Percentiles rank a stretch among this genome's conserved stretches.
Conservation (phyloP, 2,113 vertebrate genomes). For the Cygnus atratus region DNA sequence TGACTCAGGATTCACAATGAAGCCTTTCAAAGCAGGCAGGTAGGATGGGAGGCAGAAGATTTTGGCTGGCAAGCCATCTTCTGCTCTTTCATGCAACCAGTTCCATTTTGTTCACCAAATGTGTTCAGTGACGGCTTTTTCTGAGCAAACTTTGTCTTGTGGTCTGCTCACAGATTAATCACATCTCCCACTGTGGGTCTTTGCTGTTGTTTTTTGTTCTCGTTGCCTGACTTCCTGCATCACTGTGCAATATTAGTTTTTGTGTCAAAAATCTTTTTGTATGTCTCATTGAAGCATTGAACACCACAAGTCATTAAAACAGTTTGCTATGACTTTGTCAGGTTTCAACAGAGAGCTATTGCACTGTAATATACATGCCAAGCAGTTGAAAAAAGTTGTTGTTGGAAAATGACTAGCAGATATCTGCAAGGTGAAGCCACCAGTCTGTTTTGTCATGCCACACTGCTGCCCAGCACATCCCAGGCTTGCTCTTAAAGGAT, state of each 20-base stretch:
- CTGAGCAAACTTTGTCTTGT: neutral
- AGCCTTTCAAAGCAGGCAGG: neutral
- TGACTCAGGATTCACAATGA: neutral
- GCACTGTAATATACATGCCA: neutral
- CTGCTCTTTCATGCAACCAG: neutral
- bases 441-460: neutral
- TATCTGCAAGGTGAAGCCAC: slow-evolving; percentile 24
- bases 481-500: neutral
- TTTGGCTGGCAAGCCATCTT: neutral
- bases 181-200: neutral
- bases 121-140: neutral
- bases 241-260: neutral
- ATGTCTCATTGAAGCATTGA: neutral
- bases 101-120: neutral
- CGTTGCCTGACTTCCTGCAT: neutral
- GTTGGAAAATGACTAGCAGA: neutral
- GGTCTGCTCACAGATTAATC: neutral
- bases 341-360: neutral
- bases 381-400: neutral
- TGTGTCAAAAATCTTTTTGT: neutral
- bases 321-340: neutral
- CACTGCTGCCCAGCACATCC: neutral
- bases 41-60: neutral
- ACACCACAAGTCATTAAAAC: neutral
- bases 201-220: neutral